Evolutionary conservation across 2,888 invertebrate genomes (phyloP), one percentile per base, ranked within the genome.

Genomic region (Netelia melanura): DNA sequence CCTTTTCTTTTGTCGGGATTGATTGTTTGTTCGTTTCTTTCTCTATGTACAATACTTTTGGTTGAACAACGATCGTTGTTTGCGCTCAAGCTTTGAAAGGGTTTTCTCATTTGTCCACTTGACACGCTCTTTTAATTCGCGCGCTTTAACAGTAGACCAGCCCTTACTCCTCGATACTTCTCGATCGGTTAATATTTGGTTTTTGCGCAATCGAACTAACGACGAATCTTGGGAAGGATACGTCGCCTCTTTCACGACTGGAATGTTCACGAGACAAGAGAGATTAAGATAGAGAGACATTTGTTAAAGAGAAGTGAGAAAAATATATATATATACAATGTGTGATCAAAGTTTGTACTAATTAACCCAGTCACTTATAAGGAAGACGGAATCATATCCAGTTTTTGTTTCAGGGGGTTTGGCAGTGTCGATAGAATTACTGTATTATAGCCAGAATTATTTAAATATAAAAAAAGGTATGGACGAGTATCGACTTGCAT

Each of bases 31-130:
- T 38, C 17, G 21, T 72, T 48, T 43, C 17, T 48, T 48, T 43
- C 9, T 61, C 68, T 87, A 88, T 85, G 52, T 89, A 89, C 86
- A 88, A 86, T 87, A 78, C 80, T 88, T 90, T 90, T 89, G 88
- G 89, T 87, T 84, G 84, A 86, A 88, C 87, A 76, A 75, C 80
- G 62, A 77, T 81, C 68, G 61, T 43, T 76, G 68, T 61, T 75
- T 38, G 25, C 70, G 72, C 77, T 68, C 58, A 77, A 84, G 81
- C 77, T 82, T 70, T 71, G 48, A 48, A 81, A 62, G 52, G 68
- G 72, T 68, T 68, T 77, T 62, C 21, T 11, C 38, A 38, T 23
- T 74, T 61, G 21, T 68, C 52, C 11, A n/a, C 14, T 14, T 48
- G 11, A 14, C 48, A 52, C 38, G 48, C 14, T 30, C 11, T 67